A percentile compares a stretch with the other conserved stretches of the same genome.
Evolutionary conservation across 1,140 invertebrate genomes (phyloP).

Genomic region (Drosophila paulistorum): DNA sequence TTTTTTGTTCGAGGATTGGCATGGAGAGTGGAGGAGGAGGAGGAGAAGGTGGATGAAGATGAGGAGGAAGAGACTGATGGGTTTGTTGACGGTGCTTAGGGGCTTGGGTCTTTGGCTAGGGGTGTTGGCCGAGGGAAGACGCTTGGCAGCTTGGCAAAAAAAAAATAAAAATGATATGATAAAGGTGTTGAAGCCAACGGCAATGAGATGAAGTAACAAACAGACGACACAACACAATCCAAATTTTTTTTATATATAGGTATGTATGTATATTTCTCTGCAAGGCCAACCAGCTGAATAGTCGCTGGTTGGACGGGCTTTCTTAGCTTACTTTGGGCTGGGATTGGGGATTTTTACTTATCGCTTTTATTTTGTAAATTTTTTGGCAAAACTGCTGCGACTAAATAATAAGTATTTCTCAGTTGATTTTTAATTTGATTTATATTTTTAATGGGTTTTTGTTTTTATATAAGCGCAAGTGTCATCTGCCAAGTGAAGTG

Average conservation of each 20-base stretch:
- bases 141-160: not conserved
- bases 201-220: constrained; percentile 71
- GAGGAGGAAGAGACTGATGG: not conserved
- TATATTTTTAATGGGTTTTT: constrained; percentile 66
- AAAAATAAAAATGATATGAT: constrained; percentile 32
- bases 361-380: constrained; percentile 12
- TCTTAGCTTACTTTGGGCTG: constrained; percentile 17
- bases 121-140: not conserved
- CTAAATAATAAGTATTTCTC: constrained; percentile 44
- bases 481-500: constrained; percentile 47
- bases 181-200: constrained; percentile 62
- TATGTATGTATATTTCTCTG: constrained; percentile 41
- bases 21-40: constrained; percentile 39
- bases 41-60: constrained; percentile 28
- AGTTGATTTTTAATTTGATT: constrained; percentile 62
- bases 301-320: not conserved
- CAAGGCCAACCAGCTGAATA: constrained; percentile 70
- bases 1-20: constrained; percentile 55
- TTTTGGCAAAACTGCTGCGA: constrained; percentile 46
- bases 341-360: constrained; percentile 20
- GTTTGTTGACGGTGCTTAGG: not conserved
- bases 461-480: constrained; percentile 54
- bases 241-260: constrained; percentile 52
- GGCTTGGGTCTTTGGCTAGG: not conserved
- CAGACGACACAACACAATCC: constrained; percentile 46